phyloP scores from a whole-genome alignment of 1,140 invertebrate species.

The Dendrolimus punctatus region DNA sequence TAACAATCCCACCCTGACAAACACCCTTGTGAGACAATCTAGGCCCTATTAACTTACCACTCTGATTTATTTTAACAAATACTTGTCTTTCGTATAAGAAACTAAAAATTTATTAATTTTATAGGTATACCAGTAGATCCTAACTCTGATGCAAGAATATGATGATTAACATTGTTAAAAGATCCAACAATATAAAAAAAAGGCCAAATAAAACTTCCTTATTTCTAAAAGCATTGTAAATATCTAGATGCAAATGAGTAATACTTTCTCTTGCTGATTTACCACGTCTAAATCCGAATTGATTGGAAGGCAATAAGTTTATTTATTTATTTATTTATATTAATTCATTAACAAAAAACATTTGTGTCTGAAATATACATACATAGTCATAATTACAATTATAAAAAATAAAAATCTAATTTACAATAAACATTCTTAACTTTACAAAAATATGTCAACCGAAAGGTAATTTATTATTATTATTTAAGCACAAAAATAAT shows the following conservation, averaged over 20 bases:
- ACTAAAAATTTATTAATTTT: slow-evolving; percentile 17
- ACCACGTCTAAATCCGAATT: slow-evolving; percentile 4
- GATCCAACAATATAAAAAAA: slow-evolving; percentile 6
- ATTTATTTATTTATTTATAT: no score
- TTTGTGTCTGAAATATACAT: no score
- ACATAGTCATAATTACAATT: no score
- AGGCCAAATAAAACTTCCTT: not conserved
- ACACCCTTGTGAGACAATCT: slow-evolving; percentile 14
- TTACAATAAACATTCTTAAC: no score
- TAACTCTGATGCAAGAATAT: slow-evolving; percentile 10
- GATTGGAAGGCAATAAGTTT: slow-evolving; percentile 9
- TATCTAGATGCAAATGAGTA: not conserved
- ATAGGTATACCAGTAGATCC: slow-evolving; percentile 10
- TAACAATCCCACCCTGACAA: slow-evolving; percentile 18
- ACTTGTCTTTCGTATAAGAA: slow-evolving; percentile 17
- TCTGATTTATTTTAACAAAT: slow-evolving; percentile 9
- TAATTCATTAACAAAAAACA: no score
- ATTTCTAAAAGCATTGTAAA: not conserved
- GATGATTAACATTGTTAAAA: slow-evolving; percentile 7
- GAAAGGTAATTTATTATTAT: no score
- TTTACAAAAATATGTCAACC: no score
- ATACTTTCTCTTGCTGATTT: slow-evolving; percentile 1
- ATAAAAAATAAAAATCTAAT: no score
- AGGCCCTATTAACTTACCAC: slow-evolving; percentile 11
- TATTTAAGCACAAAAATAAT: no score